Percentiles rank a stretch among this genome's conserved stretches.
Evolutionary conservation across 2,888 invertebrate genomes (phyloP).

Genomic region (Tethea ocularis): DNA sequence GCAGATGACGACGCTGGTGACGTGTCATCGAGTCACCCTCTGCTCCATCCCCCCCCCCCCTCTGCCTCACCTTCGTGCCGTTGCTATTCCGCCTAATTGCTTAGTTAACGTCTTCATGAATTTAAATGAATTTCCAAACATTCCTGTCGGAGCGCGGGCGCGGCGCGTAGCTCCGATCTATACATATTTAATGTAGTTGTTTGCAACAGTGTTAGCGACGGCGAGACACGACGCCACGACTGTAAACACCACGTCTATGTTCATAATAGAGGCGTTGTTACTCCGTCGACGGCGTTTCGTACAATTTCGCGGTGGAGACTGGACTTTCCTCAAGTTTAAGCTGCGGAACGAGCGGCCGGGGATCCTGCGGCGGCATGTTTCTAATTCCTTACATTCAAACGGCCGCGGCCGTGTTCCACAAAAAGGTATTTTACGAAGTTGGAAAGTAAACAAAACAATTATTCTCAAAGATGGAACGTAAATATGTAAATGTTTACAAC

Average conservation of each 20-base stretch:
- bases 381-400: conserved; percentile 2
- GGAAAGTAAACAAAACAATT: conserved; percentile 25
- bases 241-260: conserved; percentile 3
- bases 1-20: not conserved
- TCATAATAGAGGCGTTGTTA: not conserved
- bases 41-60: conserved; percentile 6
- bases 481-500: conserved; percentile 24
- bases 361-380: conserved; percentile 4
- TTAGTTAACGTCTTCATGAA: conserved; percentile 63
- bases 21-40: not conserved
- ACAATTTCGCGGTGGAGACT: conserved; percentile 11
- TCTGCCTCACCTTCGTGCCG: not conserved
- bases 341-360: conserved; percentile 3
- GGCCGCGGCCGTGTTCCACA: not conserved
- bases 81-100: conserved; percentile 41
- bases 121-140: conserved; percentile 51
- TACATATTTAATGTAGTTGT: conserved; percentile 37
- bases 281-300: not conserved
- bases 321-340: conserved; percentile 9
- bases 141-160: not conserved
- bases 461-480: conserved; percentile 19
- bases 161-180: conserved; percentile 18
- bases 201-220: not conserved
- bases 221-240: not conserved
- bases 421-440: conserved; percentile 13